Percentiles rank a stretch among this genome's conserved stretches.
Evolutionary conservation across 2,888 invertebrate genomes (phyloP).

Genomic region (Eupithecia centaureata): DNA sequence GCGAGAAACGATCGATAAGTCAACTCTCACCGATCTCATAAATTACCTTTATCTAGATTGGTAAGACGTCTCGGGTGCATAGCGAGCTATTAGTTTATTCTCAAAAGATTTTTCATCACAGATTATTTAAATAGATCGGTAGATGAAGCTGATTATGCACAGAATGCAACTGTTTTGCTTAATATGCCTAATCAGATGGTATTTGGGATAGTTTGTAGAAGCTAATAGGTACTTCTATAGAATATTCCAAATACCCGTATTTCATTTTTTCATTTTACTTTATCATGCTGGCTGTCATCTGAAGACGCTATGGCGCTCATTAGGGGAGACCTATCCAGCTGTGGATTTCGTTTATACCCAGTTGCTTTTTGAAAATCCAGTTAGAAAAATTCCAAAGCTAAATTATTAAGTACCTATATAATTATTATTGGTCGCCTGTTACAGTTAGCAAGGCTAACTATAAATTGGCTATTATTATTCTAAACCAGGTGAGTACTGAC

Average conservation of each 20-base stretch:
- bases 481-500: no score
- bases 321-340: no score
- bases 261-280: neutral
- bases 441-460: no score
- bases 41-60: slow-evolving; percentile 32
- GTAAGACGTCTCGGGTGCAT: slow-evolving; percentile 19
- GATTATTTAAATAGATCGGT: slow-evolving; percentile 13
- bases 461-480: no score
- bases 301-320: no score
- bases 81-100: slow-evolving; percentile 27
- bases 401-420: no score
- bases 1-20: neutral
- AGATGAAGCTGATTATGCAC: neutral
- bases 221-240: no score
- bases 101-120: slow-evolving; percentile 14
- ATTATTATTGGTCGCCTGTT: no score
- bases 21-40: slow-evolving; percentile 19
- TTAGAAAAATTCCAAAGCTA: no score
- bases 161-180: slow-evolving; percentile 1
- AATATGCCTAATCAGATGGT: neutral
- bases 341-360: no score
- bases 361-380: no score
- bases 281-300: neutral
- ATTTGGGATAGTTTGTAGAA: neutral
- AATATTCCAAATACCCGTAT: no score